Evolutionary conservation across 2,888 invertebrate genomes (phyloP).

Genomic region (Hybos culiciformis): DNA sequence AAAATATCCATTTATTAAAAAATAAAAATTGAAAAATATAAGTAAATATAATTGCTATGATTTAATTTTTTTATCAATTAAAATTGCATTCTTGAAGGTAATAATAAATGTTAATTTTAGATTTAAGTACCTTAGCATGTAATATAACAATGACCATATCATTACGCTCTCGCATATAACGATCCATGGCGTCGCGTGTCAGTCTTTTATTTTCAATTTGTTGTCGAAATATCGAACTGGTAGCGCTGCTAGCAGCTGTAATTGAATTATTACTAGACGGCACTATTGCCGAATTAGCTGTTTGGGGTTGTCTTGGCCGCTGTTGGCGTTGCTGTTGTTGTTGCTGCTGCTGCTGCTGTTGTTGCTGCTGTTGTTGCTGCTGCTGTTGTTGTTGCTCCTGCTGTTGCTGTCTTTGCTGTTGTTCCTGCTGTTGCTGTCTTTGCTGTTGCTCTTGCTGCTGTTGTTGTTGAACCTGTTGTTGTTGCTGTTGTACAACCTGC

Average conservation of each 20-base stretch:
- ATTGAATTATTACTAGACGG: slow-evolving; percentile 14
- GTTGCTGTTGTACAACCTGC: slow-evolving; percentile 4
- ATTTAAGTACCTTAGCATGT: slow-evolving; percentile 81
- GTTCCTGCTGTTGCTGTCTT: slow-evolving; percentile 13
- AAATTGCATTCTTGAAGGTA: too few species aligned
- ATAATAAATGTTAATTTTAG: too few species aligned
- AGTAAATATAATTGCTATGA: too few species aligned
- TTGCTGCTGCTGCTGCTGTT: slow-evolving; percentile 15
- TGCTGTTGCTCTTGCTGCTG: too few species aligned
- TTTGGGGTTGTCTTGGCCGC: slow-evolving; percentile 14
- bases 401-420: slow-evolving; percentile 15
- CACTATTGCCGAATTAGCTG: slow-evolving; percentile 12
- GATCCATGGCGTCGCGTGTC: slow-evolving; percentile 63
- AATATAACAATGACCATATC: slow-evolving; percentile 95
- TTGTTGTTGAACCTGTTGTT: too few species aligned
- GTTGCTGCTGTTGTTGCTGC: slow-evolving; percentile 12
- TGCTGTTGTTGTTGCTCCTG: slow-evolving; percentile 12
- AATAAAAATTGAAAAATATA: too few species aligned
- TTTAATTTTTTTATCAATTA: too few species aligned
- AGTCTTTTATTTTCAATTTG: slow-evolving; percentile 53
- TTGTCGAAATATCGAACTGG: slow-evolving; percentile 25
- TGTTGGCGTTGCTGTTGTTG: slow-evolving; percentile 14
- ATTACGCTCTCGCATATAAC: slow-evolving; percentile 84
- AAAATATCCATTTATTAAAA: too few species aligned
- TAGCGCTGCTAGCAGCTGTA: neutral